Evolutionary conservation across 2,888 invertebrate species (phyloP), one percentile per base, ranked within the genome.

Genomic region (Ditylenchus weischeri): DNA sequence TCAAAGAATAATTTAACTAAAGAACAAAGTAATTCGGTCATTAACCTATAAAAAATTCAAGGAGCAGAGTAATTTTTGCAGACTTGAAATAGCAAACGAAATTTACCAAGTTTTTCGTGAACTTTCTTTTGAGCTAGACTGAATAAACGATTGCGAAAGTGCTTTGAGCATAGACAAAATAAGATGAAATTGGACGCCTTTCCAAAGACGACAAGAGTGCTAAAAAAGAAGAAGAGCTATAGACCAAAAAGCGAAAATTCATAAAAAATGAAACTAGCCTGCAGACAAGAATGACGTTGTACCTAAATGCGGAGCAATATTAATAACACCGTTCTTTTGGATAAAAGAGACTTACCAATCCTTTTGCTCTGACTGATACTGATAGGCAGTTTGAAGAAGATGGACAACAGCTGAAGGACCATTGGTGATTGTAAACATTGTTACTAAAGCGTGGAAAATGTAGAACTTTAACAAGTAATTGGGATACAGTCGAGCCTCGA

Each of bases 161-260:
- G 79, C 65, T 80, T 81, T 47, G 79, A 79, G n/a, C 75, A 81
- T 48, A 81, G 72, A 62, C 81, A 81, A 77, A 81, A 81, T 23
- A 80, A 70, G 23, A 81, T 80, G 69, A 81, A 81, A 65, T 81
- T 81, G 21, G 78, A 79, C 6, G 79, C 79, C 62, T 81, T 81
- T 19, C 81, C 81, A 59, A 77, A 76, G 48, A 81, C 78, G 15
- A 81, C 80, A 48, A 81, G 70, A 18, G 81, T 76, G 60, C 78
- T 79, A 70, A 49, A 75, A 67, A 43, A 43, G 43, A 43, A 43
- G 15, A 43, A 10, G 57, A 23, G 54, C 38, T 48, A 6, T n/a
- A n/a, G 49, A 21, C 5, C 11, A 38, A 23, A 7, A 6, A 36
- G 11, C 47, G 15, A 5, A 8, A 29, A n/a, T 7, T 10, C 15